Evolutionary conservation across 2,888 invertebrate genomes (phyloP).

Genomic region (Clepsis dumicolana): DNA sequence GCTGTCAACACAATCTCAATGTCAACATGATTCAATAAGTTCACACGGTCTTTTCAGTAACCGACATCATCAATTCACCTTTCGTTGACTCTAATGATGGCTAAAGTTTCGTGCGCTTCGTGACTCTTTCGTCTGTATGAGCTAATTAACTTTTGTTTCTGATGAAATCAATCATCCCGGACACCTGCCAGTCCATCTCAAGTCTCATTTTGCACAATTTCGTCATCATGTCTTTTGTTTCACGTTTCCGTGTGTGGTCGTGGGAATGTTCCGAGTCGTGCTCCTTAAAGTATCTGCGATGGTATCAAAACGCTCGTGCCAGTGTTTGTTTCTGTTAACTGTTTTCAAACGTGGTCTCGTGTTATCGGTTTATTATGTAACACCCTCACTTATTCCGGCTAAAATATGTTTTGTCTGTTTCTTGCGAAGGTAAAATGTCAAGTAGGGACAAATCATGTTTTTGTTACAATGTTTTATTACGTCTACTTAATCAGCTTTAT

Average conservation of each 20-base stretch:
- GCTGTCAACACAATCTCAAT: slow-evolving; percentile 24
- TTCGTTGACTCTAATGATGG: slow-evolving; percentile 40
- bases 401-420: background rate
- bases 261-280: slow-evolving; percentile 48
- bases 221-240: slow-evolving; percentile 48
- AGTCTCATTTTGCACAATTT: slow-evolving; percentile 50
- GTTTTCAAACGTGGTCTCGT: slow-evolving; percentile 26
- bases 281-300: slow-evolving; percentile 19
- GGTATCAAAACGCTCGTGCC: slow-evolving; percentile 35
- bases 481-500: background rate
- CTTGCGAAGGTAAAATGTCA: background rate
- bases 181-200: slow-evolving; percentile 46
- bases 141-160: slow-evolving; percentile 55
- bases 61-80: slow-evolving; percentile 37
- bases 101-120: slow-evolving; percentile 36
- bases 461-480: background rate
- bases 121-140: slow-evolving; percentile 26
- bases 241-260: slow-evolving; percentile 44
- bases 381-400: background rate
- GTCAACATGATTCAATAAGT: slow-evolving; percentile 38
- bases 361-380: background rate
- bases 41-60: slow-evolving; percentile 24
- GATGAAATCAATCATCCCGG: slow-evolving; percentile 54
- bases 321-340: slow-evolving; percentile 34
- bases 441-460: background rate